Base-by-base conservation (phyloP, 2,113 vertebrate species). In the Sprattus sprattus region DNA sequence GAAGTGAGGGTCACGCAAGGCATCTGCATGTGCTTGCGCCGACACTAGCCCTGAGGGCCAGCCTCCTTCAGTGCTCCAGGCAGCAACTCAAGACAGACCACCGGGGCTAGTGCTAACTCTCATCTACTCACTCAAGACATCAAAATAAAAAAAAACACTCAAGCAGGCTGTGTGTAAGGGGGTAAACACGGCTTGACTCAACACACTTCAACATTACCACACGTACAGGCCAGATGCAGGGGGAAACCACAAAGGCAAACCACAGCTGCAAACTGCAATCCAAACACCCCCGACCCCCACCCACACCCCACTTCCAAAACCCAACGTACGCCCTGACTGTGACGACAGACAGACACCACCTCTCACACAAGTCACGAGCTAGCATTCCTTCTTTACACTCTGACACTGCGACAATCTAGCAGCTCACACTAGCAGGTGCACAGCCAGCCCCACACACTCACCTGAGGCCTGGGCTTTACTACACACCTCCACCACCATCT, bases 401-500 rank as follows among this genome's bases (percentile, higher is more conserved):
- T n/a, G n/a, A n/a, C 88, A 87, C 84, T 54, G 47, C 39, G 64
- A 60, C 60, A 9, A 46, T 6, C 28, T 75, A 32, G 18, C 44
- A 28, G 10, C 84, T 81, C 28, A 81, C 93, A 93, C 85, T 86
- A 11, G 85, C 89, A 87, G 91, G 92, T 91, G 92, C 88, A 89
- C 90, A 91, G 90, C 92, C 89, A 83, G 82, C 89, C 85, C 87
- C 45, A 5, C 67, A 47, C 92, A 96, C 95, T 95, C 94, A 96
- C 95, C 95, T 95, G 92, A 83, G 87, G 90, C 91, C 44, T 92
- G 91, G 90, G 93, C 92, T 93, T 93, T 93, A 95, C 87, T 95
- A 95, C 94, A 94, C 92, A 95, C 92, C 91, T 95, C 95, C 94
- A 95, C 93, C 93, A 95, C 88, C 94, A 95, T 95, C 95, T 95